These are phyloP conservation scores for Musca vetustissima DNA, from an alignment of 1,140 invertebrate species.

Conservation along the genomic window DNA sequence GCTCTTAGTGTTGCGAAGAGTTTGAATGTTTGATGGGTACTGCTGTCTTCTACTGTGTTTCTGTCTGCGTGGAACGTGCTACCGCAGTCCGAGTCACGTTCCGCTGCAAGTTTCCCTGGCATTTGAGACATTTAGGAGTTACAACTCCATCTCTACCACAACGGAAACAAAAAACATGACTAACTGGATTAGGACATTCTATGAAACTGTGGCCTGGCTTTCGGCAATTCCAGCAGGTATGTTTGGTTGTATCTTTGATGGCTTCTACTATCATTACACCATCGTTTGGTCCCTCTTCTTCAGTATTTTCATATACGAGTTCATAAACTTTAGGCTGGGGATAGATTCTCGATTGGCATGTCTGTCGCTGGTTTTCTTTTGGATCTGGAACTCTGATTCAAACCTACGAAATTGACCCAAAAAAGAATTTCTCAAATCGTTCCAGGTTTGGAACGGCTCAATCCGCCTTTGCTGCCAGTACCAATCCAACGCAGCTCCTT, in stretches of 20 bases:
- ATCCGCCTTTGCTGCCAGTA: background rate
- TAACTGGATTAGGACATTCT: background rate
- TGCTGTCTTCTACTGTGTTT: background rate
- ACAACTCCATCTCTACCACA: background rate
- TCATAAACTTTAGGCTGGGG: background rate
- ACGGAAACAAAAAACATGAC: background rate
- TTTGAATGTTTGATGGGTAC: background rate
- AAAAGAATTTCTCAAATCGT: background rate
- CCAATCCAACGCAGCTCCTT: background rate
- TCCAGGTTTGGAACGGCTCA: background rate
- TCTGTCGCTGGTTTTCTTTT: background rate
- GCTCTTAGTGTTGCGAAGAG: background rate
- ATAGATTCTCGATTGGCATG: background rate
- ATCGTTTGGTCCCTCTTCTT: background rate
- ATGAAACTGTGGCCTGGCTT: background rate
- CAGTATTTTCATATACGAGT: background rate
- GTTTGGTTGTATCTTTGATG: background rate
- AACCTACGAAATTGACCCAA: background rate
- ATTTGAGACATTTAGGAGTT: background rate
- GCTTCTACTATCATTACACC: background rate
- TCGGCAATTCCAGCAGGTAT: background rate
- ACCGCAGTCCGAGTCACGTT: background rate
- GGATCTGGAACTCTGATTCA: background rate
- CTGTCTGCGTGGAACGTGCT: background rate
- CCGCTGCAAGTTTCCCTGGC: background rate